phyloP scores from a whole-genome alignment of 2,113 vertebrate species.

The Henicopernis longicauda region DNA sequence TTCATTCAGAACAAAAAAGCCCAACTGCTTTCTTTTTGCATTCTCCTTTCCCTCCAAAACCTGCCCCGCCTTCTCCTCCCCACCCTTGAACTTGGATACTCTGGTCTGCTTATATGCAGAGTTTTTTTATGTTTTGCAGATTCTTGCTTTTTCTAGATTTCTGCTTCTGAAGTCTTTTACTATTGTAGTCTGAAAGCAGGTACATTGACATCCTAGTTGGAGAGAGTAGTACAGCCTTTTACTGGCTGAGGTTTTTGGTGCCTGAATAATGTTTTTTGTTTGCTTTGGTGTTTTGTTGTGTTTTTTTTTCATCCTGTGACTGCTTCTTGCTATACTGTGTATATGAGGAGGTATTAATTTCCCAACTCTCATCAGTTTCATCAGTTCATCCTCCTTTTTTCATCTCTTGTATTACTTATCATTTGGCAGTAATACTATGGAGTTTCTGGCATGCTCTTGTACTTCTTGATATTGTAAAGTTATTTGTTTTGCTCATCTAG shows the following conservation, averaged over 20 bases:
- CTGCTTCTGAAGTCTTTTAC: background rate
- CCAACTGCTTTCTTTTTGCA: background rate
- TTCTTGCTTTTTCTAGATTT: background rate
- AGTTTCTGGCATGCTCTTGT: background rate
- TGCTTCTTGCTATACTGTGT: background rate
- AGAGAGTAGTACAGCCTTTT: background rate
- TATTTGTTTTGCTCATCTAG: background rate
- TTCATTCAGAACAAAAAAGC: background rate
- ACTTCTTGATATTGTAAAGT: background rate
- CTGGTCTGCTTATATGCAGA: background rate
- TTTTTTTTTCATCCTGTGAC: background rate
- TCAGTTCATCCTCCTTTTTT: background rate
- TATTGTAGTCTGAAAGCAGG: background rate
- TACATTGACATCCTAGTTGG: background rate
- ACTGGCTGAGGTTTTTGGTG: background rate
- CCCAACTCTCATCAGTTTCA: background rate
- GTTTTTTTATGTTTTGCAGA: background rate
- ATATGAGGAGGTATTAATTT: background rate
- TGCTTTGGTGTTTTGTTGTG: background rate
- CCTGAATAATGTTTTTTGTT: background rate
- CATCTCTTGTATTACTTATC: background rate
- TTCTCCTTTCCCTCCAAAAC: background rate
- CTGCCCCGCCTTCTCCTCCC: background rate
- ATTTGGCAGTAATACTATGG: background rate
- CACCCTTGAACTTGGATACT: background rate